These are phyloP conservation scores for Ceratothoa steindachneri DNA, from an alignment of 2,888 invertebrate genomes.

Conservation along the genomic window DNA sequence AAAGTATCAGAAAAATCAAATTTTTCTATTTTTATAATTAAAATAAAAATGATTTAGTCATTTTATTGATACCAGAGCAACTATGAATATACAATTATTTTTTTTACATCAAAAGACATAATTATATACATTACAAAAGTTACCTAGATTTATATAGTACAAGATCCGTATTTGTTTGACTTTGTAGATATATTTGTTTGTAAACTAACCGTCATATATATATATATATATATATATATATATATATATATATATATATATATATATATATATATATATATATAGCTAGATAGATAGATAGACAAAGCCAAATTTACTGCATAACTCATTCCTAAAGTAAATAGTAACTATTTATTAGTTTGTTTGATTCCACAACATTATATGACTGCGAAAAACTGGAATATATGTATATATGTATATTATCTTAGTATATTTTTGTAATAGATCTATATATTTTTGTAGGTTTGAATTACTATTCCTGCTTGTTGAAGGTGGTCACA, in stretches of 20 bases:
- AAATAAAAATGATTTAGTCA: neutral
- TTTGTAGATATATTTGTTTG: too few species aligned
- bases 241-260: neutral
- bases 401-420: slow-evolving; percentile 8
- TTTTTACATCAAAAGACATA: neutral
- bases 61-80: neutral
- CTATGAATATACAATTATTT: neutral
- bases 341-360: too few species aligned
- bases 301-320: too few species aligned
- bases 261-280: slow-evolving; percentile 7
- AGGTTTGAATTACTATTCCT: neutral
- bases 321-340: too few species aligned
- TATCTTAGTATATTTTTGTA: neutral
- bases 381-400: neutral
- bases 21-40: neutral
- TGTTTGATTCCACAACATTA: too few species aligned
- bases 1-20: neutral
- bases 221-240: slow-evolving; percentile 14
- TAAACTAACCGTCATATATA: neutral
- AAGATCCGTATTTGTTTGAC: neutral
- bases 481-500: neutral
- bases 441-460: neutral
- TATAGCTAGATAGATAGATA: neutral
- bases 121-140: neutral
- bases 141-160: neutral